Percentiles rank a stretch among this genome's conserved stretches.
Conservation (phyloP, 2,113 vertebrate species). For the Brachyhypopomus gauderio region DNA sequence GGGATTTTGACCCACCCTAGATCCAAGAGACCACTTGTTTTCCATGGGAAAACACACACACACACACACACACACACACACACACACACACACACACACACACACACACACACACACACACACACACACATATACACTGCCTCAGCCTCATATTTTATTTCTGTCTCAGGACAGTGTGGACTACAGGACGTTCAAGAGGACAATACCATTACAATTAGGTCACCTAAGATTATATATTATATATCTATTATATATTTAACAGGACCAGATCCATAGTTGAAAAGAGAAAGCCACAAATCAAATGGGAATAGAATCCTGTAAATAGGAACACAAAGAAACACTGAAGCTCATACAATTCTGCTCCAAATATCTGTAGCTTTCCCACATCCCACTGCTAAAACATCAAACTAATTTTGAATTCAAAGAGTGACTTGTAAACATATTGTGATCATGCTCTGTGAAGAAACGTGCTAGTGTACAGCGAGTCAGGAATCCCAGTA, state of each 20-base stretch:
- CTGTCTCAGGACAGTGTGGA: not conserved
- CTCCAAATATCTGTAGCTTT: not conserved
- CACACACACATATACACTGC: not conserved
- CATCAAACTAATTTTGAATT: too few species aligned
- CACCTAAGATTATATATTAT: not conserved
- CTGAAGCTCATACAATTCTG: not conserved
- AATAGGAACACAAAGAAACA: not conserved
- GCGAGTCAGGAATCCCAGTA: not conserved
- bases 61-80: not conserved
- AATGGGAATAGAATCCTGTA: not conserved
- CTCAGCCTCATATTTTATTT: not conserved
- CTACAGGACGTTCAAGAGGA: not conserved
- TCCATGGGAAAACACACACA: not conserved
- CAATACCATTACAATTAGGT: not conserved
- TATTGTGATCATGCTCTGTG: too few species aligned
- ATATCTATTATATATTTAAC: constrained; percentile 4
- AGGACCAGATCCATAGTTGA: not conserved
- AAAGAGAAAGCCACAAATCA: not conserved
- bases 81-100: too few species aligned
- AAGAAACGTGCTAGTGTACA: too few species aligned
- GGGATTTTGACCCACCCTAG: too few species aligned
- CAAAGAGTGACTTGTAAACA: too few species aligned
- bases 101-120: too few species aligned
- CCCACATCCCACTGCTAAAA: too few species aligned
- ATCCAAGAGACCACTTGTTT: too few species aligned